phyloP scores from a whole-genome alignment of 2,113 vertebrate genomes.

The Epinephelus lanceolatus region DNA sequence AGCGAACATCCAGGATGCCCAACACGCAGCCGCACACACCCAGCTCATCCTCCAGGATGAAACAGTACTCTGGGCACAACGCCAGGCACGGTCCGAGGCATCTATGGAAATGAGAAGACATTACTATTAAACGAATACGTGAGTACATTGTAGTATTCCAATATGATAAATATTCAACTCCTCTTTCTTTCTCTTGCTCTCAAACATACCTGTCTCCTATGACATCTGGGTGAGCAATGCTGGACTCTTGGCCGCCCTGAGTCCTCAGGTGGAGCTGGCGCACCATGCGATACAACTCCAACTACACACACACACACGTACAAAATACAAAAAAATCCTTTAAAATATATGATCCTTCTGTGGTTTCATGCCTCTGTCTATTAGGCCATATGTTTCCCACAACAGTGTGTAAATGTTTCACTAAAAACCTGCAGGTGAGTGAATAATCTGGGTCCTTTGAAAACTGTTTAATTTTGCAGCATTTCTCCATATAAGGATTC shows the following conservation, averaged over 20 bases:
- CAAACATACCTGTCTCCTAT: slow-evolving; percentile 86
- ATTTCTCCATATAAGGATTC: not conserved
- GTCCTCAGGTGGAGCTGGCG: slow-evolving; percentile 85
- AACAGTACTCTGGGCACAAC: slow-evolving; percentile 88
- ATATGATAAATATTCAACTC: not conserved
- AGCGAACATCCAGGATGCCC: slow-evolving; percentile 85
- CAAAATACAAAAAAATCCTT: not conserved
- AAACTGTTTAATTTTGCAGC: not conserved
- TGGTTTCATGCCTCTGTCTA: not conserved
- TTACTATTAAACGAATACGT: not conserved
- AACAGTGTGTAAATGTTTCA: not conserved
- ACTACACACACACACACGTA: slow-evolving; percentile 68
- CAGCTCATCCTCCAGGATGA: slow-evolving; percentile 89
- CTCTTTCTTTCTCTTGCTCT: not conserved
- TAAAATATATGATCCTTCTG: not conserved
- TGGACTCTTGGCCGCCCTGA: slow-evolving; percentile 78
- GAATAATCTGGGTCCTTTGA: slow-evolving; percentile 1
- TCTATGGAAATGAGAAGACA: slow-evolving; percentile 63
- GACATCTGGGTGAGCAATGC: slow-evolving; percentile 84
- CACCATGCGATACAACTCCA: slow-evolving; percentile 88
- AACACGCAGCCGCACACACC: slow-evolving; percentile 87
- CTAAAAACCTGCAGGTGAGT: slow-evolving; percentile 5
- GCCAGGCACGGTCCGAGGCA: slow-evolving; percentile 88
- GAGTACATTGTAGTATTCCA: not conserved
- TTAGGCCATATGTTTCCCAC: not conserved